These are phyloP conservation scores for Oenanthe melanoleuca DNA, from an alignment of 2,113 vertebrate genomes.

Conservation along the genomic window DNA sequence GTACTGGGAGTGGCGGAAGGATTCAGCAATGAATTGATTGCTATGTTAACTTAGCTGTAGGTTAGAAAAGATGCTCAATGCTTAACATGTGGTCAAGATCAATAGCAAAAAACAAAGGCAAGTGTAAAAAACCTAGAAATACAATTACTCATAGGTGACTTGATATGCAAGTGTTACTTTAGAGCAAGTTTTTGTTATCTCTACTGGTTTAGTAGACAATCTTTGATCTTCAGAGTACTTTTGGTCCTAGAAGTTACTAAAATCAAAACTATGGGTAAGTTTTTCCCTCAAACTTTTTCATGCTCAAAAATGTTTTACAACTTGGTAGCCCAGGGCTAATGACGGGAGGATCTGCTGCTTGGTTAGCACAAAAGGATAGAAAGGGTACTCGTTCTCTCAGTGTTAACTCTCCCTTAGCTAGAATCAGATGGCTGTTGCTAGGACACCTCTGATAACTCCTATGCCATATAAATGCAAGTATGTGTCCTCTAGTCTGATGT, in stretches of 20 bases:
- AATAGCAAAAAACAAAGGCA: neutral
- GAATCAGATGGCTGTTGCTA: neutral
- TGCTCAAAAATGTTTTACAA: neutral
- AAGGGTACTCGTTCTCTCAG: accelerated
- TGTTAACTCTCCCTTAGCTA: neutral
- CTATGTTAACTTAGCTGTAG: neutral
- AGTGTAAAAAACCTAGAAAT: neutral
- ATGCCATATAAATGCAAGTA: neutral
- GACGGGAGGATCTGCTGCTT: neutral
- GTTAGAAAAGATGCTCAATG: neutral
- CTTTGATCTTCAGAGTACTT: neutral
- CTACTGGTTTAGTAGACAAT: neutral
- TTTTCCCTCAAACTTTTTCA: neutral
- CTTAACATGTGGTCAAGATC: neutral
- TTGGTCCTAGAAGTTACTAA: neutral
- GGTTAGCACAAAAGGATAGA: neutral
- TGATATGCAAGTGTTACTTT: neutral
- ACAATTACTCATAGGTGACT: neutral
- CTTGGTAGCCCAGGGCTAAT: neutral
- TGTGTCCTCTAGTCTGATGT: neutral
- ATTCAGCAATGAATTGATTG: neutral
- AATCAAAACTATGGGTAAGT: neutral
- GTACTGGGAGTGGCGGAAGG: neutral
- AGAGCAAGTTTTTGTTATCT: neutral
- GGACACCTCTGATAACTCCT: neutral